A percentile compares a stretch with the other conserved stretches of the same genome.
Conservation (phyloP, 2,888 invertebrate species). For the Elegia similella region DNA sequence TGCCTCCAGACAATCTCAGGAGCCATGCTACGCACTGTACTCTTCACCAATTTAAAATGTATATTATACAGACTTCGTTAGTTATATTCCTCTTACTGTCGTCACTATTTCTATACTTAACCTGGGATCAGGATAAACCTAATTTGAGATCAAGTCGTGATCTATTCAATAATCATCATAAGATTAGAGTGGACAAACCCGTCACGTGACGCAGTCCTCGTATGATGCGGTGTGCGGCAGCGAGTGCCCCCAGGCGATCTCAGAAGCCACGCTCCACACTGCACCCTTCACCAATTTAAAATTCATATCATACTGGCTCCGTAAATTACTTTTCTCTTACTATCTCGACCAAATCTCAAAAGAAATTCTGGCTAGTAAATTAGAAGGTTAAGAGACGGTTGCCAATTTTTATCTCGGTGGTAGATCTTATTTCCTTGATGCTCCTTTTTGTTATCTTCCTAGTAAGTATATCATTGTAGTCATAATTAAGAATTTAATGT, state of each 20-base stretch:
- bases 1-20: no score
- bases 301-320: conserved; percentile 49
- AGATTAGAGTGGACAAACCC: not conserved
- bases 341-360: conserved; percentile 33
- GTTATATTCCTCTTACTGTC: no score
- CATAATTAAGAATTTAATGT: no score
- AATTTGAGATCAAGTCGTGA: not conserved
- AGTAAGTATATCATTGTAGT: no score
- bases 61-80: no score
- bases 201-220: conserved; percentile 10
- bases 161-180: not conserved
- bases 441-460: no score
- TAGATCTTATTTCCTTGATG: not conserved
- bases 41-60: no score
- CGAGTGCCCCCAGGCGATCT: conserved; percentile 28
- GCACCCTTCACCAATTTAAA: conserved; percentile 48
- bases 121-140: no score
- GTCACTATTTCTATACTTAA: no score
- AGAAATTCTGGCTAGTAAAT: conserved; percentile 25
- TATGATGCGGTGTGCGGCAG: conserved; percentile 21
- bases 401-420: conserved; percentile 4
- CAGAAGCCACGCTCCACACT: conserved; percentile 27
- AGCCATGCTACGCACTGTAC: no score
- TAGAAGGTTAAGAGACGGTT: conserved; percentile 13
- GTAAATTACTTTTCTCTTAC: conserved; percentile 49